These are phyloP conservation scores for Unio delphinus DNA, from an alignment of 2,888 invertebrate genomes.

Conservation along the genomic window DNA sequence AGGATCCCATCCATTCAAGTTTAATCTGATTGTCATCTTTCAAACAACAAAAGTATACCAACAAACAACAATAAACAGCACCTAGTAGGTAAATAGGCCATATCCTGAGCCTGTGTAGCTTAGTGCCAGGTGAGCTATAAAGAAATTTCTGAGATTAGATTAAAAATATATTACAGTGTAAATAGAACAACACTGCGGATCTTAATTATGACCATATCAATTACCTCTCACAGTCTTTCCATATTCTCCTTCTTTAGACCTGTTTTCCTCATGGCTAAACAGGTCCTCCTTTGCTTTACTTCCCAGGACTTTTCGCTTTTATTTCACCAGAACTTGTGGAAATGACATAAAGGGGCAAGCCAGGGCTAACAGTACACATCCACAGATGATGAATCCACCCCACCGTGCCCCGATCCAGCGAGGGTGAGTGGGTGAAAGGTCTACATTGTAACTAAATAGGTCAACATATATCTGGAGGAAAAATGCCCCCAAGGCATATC, in stretches of 20 bases:
- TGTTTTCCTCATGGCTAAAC: constrained; percentile 28
- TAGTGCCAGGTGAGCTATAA: no score
- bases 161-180: no score
- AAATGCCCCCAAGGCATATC: constrained; percentile 92
- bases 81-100: no score
- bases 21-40: no score
- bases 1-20: no score
- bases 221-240: constrained; percentile 91
- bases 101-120: no score
- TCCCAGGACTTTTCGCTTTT: constrained; percentile 53
- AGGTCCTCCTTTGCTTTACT: constrained; percentile 54
- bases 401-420: constrained; percentile 72
- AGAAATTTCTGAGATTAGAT: no score
- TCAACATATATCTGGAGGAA: constrained; percentile 93
- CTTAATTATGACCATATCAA: not conserved
- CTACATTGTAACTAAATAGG: constrained; percentile 78
- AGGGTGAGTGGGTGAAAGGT: constrained; percentile 73
- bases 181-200: no score
- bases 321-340: constrained; percentile 78
- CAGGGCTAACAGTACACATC: constrained; percentile 86
- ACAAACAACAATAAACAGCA: no score
- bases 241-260: constrained; percentile 78
- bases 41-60: no score
- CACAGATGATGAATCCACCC: constrained; percentile 89
- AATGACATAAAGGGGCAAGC: constrained; percentile 94